These are phyloP conservation scores for Stegostoma tigrinum DNA, from an alignment of 2,113 vertebrate genomes.

Conservation along the genomic window DNA sequence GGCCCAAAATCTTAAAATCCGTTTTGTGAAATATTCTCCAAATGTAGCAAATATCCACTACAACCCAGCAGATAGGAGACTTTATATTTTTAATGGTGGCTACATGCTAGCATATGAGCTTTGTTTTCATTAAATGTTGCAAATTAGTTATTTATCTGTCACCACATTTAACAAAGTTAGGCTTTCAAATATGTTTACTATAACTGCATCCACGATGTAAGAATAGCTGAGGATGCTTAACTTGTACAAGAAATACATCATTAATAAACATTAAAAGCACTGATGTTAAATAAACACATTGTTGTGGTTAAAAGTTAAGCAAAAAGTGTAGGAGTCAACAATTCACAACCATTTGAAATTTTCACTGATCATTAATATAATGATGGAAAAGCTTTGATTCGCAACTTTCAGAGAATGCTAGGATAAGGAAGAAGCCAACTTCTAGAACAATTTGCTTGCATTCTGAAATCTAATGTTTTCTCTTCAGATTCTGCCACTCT, in stretches of 20 bases:
- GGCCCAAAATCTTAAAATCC: constrained; percentile 40
- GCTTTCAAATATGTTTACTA: background rate
- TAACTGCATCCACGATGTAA: background rate
- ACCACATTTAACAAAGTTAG: background rate
- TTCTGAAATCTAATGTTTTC: background rate
- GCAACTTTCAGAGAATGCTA: background rate
- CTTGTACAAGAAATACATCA: background rate
- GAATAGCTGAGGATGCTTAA: background rate
- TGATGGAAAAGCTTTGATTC: background rate
- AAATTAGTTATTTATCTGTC: background rate
- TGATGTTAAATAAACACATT: background rate
- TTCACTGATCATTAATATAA: background rate
- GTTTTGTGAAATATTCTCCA: constrained; percentile 21
- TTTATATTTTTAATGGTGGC: constrained; percentile 38
- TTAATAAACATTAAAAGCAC: background rate
- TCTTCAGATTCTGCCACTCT: background rate
- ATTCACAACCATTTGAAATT: background rate
- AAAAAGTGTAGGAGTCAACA: background rate
- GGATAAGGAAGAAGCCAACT: background rate
- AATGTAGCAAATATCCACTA: constrained; percentile 37
- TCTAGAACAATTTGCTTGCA: background rate
- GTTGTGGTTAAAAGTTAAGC: background rate
- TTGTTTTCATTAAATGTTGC: constrained; percentile 36
- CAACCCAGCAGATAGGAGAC: constrained; percentile 39
- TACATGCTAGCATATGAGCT: constrained; percentile 39